Percentiles rank a stretch among this genome's conserved stretches.
Evolutionary conservation across 2,113 vertebrate genomes (phyloP).

Genomic region (Tricholaema leucomelas): DNA sequence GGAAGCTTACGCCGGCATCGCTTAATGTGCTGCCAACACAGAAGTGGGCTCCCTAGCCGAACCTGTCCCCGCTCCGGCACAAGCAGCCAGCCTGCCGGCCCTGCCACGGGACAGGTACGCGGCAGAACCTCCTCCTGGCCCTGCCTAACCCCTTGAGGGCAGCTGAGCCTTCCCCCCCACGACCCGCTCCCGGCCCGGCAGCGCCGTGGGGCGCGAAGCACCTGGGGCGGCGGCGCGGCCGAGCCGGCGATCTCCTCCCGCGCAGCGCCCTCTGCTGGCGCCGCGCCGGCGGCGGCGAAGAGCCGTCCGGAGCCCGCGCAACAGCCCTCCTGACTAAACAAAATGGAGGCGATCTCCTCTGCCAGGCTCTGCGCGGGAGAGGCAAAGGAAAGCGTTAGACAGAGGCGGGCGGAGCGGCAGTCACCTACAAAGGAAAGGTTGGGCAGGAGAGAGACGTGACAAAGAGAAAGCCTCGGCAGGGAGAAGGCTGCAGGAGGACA

Average conservation of each 20-base stretch:
- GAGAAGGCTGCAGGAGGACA: not conserved
- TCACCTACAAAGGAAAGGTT: conserved; percentile 50
- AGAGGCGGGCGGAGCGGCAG: conserved; percentile 48
- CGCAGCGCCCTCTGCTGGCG: conserved; percentile 85
- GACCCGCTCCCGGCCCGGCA: not conserved
- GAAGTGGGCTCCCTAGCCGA: fast-evolving
- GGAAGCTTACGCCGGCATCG: not conserved
- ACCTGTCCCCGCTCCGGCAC: fast-evolving
- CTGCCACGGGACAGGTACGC: fast-evolving
- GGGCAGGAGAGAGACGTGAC: not conserved
- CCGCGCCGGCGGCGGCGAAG: conserved; percentile 72
- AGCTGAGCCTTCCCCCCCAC: not conserved
- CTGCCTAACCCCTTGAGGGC: too few species aligned
- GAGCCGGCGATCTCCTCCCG: conserved; percentile 64
- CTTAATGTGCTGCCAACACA: fast-evolving
- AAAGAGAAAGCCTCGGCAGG: not conserved
- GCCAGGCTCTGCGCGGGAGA: conserved; percentile 88
- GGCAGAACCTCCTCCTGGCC: fast-evolving
- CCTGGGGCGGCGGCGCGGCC: conserved; percentile 71
- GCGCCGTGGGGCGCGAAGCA: conserved; percentile 59
- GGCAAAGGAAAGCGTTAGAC: conserved; percentile 73
- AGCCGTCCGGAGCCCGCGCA: conserved; percentile 59
- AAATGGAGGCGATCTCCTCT: conserved; percentile 90
- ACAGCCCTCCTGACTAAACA: conserved; percentile 86
- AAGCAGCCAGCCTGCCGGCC: not conserved